Base-by-base conservation (phyloP, 2,888 invertebrate genomes). In the Caenorhabditis becei region DNA sequence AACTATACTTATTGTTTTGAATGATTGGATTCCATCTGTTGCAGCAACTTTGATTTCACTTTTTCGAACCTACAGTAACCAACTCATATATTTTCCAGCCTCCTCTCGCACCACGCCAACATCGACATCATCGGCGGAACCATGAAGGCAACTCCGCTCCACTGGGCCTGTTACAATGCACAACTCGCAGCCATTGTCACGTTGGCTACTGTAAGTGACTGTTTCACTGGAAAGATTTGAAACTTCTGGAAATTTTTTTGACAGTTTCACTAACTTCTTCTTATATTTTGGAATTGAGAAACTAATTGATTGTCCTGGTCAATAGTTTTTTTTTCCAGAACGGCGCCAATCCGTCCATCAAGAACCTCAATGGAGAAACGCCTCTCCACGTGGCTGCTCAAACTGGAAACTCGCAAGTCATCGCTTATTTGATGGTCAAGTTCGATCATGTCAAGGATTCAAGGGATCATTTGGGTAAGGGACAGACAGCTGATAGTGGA, bases 91-190 rank as follows among this genome's bases (percentile, higher is more conserved):
- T n/a, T n/a, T n/a, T 56, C 18, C 59, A 80, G 80, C 3, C 44
- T 80, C n/a, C 51, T 81, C 41, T 28, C 65, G 2, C 20, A 69
- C 32, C 28, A 44, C n/a, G 77, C 67, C 95, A 8, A 94, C 77
- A 95, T 97, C 2, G 97, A 98, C 93, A 95, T 95, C 0, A 94
- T 97, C 75, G 98, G 98, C 53, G 98, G 98, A 28, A 97, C 97
- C 92, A 93, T 98, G 80, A 94, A 95, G 91, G 96, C 97, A 2
- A 97, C 98, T 14, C 97, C 98, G 24, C 93, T 98, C 85, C 97
- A 98, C 92, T 98, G 98, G 98, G 97, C 97, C 0, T 77, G 77
- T 20, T 62, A 72, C 28, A 63, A 44, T 14, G 35, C 62, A 26
- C 51, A 69, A 23, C 28, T 77, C 10, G 49, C 11, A 16, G 62